Percentiles rank a stretch among this genome's conserved stretches.
Evolutionary conservation across 2,113 vertebrate genomes (phyloP).

Genomic region (Camarhynchus parvulus): DNA sequence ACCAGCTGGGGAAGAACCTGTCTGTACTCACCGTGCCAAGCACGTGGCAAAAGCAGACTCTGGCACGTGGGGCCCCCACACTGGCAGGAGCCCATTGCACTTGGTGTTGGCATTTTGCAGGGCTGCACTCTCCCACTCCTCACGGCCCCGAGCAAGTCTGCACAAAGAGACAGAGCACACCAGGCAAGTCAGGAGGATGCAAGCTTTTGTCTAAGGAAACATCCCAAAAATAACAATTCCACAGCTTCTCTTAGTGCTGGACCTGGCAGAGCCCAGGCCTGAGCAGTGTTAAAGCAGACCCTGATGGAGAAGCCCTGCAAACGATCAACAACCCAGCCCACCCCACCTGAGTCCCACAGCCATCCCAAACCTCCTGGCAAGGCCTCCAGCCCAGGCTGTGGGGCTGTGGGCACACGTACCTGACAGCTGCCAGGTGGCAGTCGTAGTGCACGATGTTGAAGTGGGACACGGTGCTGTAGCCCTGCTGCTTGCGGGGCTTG

Average conservation of each 20-base stretch:
- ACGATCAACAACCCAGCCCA: not conserved
- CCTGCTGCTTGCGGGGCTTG: slow-evolving; percentile 97
- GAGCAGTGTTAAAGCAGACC: not conserved
- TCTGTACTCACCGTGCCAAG: slow-evolving; percentile 86
- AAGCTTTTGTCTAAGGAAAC: not conserved
- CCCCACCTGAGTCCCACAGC: fast-evolving
- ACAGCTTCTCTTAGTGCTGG: not conserved
- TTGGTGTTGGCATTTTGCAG: slow-evolving; percentile 99
- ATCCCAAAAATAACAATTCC: not conserved
- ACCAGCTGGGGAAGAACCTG: not conserved
- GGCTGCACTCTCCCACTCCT: slow-evolving; percentile 98
- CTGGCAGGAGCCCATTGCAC: slow-evolving; percentile 96
- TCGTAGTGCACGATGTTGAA: slow-evolving; percentile 99
- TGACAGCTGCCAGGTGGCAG: slow-evolving; percentile 95
- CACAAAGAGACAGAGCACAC: not conserved
- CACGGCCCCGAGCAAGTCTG: slow-evolving; percentile 93
- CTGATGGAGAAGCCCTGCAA: not conserved
- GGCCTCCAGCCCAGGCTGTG: fast-evolving
- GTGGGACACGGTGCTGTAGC: slow-evolving; percentile 98
- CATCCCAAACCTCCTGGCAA: fast-evolving
- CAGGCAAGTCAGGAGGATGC: not conserved
- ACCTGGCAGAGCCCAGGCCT: not conserved
- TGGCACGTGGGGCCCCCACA: slow-evolving; percentile 98
- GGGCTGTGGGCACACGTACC: slow-evolving; percentile 65
- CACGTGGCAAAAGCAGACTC: slow-evolving; percentile 98